phyloP scores from a whole-genome alignment of 1,140 invertebrate species.

The Lamellibrachia luymesi region DNA sequence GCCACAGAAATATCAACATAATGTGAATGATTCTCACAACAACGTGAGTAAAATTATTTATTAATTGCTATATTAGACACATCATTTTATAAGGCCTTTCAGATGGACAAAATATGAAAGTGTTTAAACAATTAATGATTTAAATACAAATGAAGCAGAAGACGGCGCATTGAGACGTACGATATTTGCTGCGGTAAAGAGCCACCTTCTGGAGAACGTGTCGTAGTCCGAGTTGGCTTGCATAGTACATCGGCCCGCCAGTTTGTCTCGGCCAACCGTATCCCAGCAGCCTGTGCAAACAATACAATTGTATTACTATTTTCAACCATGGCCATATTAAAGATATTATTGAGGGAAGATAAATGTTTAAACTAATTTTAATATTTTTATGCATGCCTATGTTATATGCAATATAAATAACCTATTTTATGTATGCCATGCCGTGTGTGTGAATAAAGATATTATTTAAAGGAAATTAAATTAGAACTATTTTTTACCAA shows the following conservation, averaged over 20 bases:
- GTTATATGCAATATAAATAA: no score
- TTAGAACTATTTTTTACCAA: no score
- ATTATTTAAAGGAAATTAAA: no score
- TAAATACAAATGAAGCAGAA: background rate
- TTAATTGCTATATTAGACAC: background rate
- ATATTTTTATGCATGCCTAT: no score
- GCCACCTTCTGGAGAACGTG: background rate
- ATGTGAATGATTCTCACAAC: background rate
- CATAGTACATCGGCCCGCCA: constrained; percentile 19
- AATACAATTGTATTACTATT: background rate
- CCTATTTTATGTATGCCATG: no score
- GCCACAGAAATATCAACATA: background rate
- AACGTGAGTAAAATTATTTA: background rate
- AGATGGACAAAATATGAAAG: background rate
- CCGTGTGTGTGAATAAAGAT: no score
- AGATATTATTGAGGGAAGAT: no score
- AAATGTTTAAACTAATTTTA: no score
- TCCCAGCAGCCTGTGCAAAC: constrained; percentile 13
- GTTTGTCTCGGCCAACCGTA: constrained; percentile 22
- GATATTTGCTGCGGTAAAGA: constrained; percentile 7
- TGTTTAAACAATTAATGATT: background rate
- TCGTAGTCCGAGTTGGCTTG: background rate
- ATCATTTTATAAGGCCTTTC: no score
- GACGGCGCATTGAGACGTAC: background rate
- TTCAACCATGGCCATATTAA: no score